Conservation (phyloP, 2,888 invertebrate species). For the Hirtodrosophila trivittata region DNA sequence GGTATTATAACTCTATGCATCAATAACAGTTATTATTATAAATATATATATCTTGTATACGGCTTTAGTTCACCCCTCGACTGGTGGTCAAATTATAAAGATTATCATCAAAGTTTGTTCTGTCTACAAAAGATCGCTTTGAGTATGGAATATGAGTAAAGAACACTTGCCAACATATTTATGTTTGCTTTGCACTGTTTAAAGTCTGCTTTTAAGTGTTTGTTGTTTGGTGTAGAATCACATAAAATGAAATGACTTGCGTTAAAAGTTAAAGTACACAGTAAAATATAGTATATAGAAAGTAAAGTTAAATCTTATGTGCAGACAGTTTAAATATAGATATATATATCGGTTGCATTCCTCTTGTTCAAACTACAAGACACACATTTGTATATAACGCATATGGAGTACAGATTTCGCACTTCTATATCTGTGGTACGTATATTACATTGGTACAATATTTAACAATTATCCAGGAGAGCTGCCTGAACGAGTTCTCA, state of each 20-base stretch:
- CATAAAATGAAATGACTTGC: conserved; percentile 67
- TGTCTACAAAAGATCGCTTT: no score
- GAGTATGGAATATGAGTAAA: conserved; percentile 20
- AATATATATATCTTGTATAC: no score
- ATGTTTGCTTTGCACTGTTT: conserved; percentile 16
- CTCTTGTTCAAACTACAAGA: background rate
- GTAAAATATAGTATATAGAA: conserved; percentile 1
- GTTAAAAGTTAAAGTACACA: conserved; percentile 46
- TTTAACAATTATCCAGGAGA: conserved; percentile 2
- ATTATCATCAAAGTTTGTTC: background rate
- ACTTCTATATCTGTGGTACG: background rate
- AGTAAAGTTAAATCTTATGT: conserved; percentile 23
- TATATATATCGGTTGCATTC: background rate
- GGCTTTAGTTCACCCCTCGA: background rate
- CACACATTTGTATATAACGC: background rate
- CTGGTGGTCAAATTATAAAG: background rate
- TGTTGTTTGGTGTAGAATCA: conserved; percentile 52
- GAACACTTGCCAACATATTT: conserved; percentile 7
- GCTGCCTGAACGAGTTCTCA: conserved; percentile 22
- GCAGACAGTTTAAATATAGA: conserved; percentile 27
- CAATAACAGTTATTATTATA: no score
- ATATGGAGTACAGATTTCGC: no score
- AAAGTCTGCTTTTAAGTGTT: background rate
- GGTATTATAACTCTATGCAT: no score
- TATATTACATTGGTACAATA: background rate